Evolutionary conservation across 2,888 invertebrate species (phyloP), one percentile per base, ranked within the genome.

Genomic region (Sacculina carcini): DNA sequence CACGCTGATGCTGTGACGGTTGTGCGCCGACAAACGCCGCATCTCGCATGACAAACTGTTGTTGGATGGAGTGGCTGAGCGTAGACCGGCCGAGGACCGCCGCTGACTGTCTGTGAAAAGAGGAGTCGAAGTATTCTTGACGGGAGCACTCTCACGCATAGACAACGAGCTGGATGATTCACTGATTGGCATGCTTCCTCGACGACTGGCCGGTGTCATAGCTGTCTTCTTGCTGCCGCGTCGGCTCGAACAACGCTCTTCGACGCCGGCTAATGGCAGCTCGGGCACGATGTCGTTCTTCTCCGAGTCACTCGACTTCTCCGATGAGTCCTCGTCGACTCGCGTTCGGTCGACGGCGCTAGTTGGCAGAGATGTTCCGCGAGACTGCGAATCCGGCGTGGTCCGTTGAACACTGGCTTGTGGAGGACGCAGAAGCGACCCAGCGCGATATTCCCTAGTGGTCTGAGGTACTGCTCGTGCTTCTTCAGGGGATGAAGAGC

Each of bases 401-500:
- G n/a, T n/a, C n/a, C n/a, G n/a, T n/a, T n/a, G n/a, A n/a, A n/a
- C n/a, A n/a, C n/a, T n/a, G n/a, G n/a, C n/a, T n/a, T n/a, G n/a
- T n/a, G n/a, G n/a, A n/a, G n/a, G n/a, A n/a, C n/a, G n/a, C n/a
- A n/a, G n/a, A n/a, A n/a, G n/a, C n/a, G n/a, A 3, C 39, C 56
- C 14, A 48, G 26, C 1, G 38, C 51, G 10, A 54, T 51, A n/a
- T 10, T 10, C 34, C n/a, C n/a, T 34, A n/a, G 10, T n/a, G 12
- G 12, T 10, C n/a, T 34, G 34, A 10, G 10, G 34, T n/a, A 10
- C 10, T 34, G 9, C 28, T 29, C 39, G 5, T 52, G 26, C 72
- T 47, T 40, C 47, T 9, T 71, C 71, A 40, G 53, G 55, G 1
- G 55, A 51, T 14, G 50, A 48, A 19, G 51, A 40, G 42, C 53